phyloP scores from a whole-genome alignment of 2,888 invertebrate species.

The Gnatocerus cornutus region DNA sequence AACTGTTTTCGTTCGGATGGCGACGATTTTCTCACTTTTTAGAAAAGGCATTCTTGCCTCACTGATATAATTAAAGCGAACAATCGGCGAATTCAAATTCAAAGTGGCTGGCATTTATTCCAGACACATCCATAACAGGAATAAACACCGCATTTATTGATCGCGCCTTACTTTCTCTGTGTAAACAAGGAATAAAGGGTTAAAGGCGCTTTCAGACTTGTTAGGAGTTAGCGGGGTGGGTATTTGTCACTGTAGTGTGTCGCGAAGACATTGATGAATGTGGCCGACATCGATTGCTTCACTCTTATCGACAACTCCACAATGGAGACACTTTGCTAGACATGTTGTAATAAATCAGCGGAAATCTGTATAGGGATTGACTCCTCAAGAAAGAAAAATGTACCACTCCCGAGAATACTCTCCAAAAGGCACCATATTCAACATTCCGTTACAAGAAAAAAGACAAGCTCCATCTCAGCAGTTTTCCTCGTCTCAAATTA shows the following conservation, averaged over 20 bases:
- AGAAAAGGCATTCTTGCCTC: neutral
- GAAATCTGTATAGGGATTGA: slow-evolving; percentile 42
- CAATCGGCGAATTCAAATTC: no score
- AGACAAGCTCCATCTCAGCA: no score
- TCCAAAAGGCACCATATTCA: no score
- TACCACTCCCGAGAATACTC: neutral
- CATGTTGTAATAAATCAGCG: slow-evolving; percentile 46
- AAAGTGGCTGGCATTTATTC: no score
- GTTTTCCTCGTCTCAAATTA: neutral
- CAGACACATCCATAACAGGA: slow-evolving; percentile 11
- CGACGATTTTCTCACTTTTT: neutral
- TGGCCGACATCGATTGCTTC: slow-evolving; percentile 49
- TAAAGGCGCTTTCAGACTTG: slow-evolving; percentile 20
- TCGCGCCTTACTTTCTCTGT: slow-evolving; percentile 14
- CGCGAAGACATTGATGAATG: slow-evolving; percentile 50
- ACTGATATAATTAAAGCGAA: no score
- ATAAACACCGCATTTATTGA: slow-evolving; percentile 27
- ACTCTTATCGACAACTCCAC: slow-evolving; percentile 49
- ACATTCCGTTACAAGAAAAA: no score
- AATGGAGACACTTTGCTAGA: slow-evolving; percentile 51
- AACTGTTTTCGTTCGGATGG: neutral
- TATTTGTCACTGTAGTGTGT: slow-evolving; percentile 50
- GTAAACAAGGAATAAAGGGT: slow-evolving; percentile 35
- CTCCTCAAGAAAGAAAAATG: slow-evolving; percentile 1
- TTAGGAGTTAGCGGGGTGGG: slow-evolving; percentile 24